phyloP scores from a whole-genome alignment of 2,113 vertebrate genomes.

The Anguilla japonica region DNA sequence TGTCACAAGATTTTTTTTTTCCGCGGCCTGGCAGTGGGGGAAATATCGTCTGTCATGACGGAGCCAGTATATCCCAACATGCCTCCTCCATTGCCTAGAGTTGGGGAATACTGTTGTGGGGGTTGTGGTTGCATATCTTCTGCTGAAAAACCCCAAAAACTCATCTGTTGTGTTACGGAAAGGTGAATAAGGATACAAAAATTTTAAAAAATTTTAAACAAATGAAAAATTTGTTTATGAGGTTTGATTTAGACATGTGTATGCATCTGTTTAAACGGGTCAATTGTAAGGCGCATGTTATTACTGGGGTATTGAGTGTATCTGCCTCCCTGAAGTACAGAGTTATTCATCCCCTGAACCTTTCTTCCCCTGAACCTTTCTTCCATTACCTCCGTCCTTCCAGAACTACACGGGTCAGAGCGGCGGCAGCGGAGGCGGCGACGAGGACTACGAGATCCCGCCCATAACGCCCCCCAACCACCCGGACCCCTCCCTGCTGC shows the following conservation, averaged over 20 bases:
- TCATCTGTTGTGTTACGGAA: too few relatives aligned
- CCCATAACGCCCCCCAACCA: constrained; percentile 97
- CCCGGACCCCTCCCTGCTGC: constrained; percentile 88
- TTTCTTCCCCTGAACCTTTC: neutral
- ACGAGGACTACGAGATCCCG: constrained; percentile 98
- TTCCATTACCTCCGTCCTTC: constrained; percentile 45
- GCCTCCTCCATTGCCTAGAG: too few relatives aligned
- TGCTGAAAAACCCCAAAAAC: too few relatives aligned
- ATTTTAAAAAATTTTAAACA: too few relatives aligned
- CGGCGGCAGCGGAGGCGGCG: constrained; percentile 54
- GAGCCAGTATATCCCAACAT: too few relatives aligned
- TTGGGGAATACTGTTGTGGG: too few relatives aligned
- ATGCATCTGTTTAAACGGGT: neutral
- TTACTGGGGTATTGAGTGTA: neutral
- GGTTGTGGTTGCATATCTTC: too few relatives aligned
- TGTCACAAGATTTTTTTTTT: too few relatives aligned
- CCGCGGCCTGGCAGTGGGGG: too few relatives aligned
- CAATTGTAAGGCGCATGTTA: neutral
- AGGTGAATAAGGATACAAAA: too few relatives aligned
- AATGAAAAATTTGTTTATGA: too few relatives aligned
- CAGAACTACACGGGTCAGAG: constrained; percentile 86
- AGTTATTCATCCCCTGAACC: neutral
- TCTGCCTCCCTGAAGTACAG: neutral
- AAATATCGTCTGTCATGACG: too few relatives aligned
- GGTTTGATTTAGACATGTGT: neutral